These are phyloP conservation scores for Onychorhynchus coronatus DNA, from an alignment of 2,113 vertebrate genomes.

Conservation along the genomic window DNA sequence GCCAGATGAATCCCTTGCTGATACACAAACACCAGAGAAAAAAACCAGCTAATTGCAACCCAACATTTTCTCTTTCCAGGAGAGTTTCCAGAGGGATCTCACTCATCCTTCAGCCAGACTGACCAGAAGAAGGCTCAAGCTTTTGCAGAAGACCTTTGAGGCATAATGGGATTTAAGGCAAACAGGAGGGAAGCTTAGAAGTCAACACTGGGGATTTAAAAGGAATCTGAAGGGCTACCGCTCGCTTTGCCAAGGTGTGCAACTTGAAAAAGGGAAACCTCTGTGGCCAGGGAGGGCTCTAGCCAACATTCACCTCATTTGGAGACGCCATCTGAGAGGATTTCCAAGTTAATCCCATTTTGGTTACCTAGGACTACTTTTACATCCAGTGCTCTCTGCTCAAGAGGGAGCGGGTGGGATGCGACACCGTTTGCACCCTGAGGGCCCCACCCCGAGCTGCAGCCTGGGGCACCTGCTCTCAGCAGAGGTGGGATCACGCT, in stretches of 20 bases:
- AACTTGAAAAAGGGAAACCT: neutral
- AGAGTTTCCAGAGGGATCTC: neutral
- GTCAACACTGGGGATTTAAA: neutral
- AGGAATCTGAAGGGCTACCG: neutral
- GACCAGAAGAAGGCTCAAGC: neutral
- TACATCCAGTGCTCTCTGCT: neutral
- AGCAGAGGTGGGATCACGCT: neutral
- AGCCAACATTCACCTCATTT: neutral
- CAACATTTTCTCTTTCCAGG: neutral
- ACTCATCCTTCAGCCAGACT: neutral
- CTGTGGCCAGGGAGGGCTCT: neutral
- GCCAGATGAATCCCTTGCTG: neutral
- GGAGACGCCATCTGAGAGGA: neutral
- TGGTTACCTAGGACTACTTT: neutral
- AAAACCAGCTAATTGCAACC: neutral
- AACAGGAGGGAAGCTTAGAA: neutral
- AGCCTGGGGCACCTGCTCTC: fast-evolving
- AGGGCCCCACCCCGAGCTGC: neutral
- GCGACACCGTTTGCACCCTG: fast-evolving
- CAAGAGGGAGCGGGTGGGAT: neutral
- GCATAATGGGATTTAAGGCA: neutral
- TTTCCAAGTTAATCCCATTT: neutral
- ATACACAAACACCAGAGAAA: neutral
- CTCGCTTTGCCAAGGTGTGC: neutral
- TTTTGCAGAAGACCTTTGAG: neutral